Evolutionary conservation across 1,140 invertebrate genomes (phyloP).

Genomic region (Frieseomelitta varia): DNA sequence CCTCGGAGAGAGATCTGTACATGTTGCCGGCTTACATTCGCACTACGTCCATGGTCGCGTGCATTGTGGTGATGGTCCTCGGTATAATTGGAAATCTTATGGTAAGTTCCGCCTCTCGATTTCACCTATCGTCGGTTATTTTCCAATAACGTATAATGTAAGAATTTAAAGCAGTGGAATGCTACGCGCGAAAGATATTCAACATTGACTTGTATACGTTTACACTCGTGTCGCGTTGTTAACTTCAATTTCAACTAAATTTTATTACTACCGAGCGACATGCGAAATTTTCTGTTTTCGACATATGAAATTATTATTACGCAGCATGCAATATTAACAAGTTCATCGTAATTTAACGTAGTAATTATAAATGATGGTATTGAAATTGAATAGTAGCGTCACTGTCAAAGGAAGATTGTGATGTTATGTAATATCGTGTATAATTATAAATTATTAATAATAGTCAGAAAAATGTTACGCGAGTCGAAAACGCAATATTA

Average conservation of each 20-base stretch:
- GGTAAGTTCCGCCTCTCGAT: constrained; percentile 50
- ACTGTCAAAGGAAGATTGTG: no score
- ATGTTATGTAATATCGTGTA: no score
- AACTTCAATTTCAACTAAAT: background rate
- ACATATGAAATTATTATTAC: no score
- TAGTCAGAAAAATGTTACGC: no score
- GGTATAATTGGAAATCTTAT: constrained; percentile 74
- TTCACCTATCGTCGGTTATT: background rate
- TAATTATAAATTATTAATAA: no score
- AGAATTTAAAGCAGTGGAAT: background rate
- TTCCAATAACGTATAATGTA: background rate
- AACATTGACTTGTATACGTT: background rate
- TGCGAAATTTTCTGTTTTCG: no score
- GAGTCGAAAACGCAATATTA: no score
- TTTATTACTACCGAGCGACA: background rate
- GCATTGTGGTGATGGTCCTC: constrained; percentile 90
- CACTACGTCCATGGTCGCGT: constrained; percentile 91
- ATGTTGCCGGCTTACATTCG: constrained; percentile 91
- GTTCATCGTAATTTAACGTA: no score
- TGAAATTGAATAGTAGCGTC: no score
- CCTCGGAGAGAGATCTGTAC: constrained; percentile 57
- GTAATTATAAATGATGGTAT: no score
- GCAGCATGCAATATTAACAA: no score
- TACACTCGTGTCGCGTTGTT: no score
- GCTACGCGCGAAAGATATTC: background rate